Percentiles rank a stretch among this genome's conserved stretches.
phyloP scores from a whole-genome alignment of 2,113 vertebrate species.

The Empidonax alnorum region DNA sequence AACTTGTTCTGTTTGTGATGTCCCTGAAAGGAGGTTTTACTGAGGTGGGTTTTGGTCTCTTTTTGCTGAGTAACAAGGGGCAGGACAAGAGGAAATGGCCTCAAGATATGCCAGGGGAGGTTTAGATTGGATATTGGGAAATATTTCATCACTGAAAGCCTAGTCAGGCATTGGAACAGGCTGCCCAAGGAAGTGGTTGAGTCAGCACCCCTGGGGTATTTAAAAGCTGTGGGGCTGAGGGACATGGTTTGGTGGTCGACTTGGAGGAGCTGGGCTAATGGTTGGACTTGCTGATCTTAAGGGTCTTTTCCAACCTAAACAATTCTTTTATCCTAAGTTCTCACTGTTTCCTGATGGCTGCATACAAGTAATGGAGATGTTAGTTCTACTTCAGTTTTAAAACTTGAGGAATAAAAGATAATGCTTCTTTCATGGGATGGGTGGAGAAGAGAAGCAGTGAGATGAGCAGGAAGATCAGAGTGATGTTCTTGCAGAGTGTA shows the following conservation, averaged over 20 bases:
- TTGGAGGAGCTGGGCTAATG: neutral
- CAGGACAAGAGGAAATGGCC: neutral
- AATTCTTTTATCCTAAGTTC: neutral
- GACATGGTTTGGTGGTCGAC: neutral
- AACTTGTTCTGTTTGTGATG: neutral
- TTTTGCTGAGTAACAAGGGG: neutral
- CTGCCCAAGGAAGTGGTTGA: neutral
- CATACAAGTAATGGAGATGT: neutral
- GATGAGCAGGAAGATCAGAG: neutral
- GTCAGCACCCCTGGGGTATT: neutral
- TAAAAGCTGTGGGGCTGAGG: neutral
- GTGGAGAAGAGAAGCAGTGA: neutral
- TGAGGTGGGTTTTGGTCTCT: neutral
- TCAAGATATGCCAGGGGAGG: fast-evolving
- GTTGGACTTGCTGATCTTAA: neutral
- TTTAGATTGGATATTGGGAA: neutral
- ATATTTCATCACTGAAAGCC: neutral
- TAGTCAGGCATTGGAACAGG: neutral
- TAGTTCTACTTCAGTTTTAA: neutral
- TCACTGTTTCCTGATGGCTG: neutral
- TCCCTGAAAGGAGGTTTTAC: neutral
- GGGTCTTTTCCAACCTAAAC: neutral
- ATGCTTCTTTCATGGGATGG: neutral
- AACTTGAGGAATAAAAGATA: neutral
- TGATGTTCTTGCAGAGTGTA: neutral